Evolutionary conservation across 2,113 vertebrate genomes (phyloP), one percentile per base, ranked within the genome.

Genomic region (Xenotilapia leptura): DNA sequence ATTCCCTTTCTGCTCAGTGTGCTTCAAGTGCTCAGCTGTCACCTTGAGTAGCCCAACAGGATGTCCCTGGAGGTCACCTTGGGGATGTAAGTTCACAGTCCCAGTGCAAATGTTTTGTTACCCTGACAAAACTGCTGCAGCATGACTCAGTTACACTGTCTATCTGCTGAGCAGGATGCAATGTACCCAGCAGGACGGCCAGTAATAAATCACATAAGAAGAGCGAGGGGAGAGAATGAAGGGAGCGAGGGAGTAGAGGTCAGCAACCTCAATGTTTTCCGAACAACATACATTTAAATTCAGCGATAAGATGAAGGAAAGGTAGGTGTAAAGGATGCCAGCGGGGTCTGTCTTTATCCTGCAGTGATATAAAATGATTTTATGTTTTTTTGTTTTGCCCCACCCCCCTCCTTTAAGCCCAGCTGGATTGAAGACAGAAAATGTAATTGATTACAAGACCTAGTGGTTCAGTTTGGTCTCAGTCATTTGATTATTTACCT

Each of bases 21-120:
- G 23, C 80, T 83, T 82, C 21, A 82, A 83, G 36, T 79, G 85
- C 88, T 89, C 83, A 80, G 86, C 90, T 88, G 92, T 93, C 92
- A 92, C 92, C 92, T 94, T 90, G 91, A 62, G 14, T 40, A 77
- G 92, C 84, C 81, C 90, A 90, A 91, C 90, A 92, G 58, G 83
- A 85, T 90, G 70, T 91, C 87, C 83, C 88, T 45, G 82, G 81
- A 88, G 92, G 91, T 95, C 93, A 95, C 94, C 94, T 95, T 95
- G 93, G 70, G 55, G 38, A 89, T 83, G 36, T 26, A 88, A 87
- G 93, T 92, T 93, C 90, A 90, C 80, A 83, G 79, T 85, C 83
- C 49, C 77, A 38, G 86, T 84, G 85, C 86, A 90, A 93, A 88
- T 81, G 45, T 92, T 89, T 89, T 65, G 89, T 90, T 92, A 84